Evolutionary conservation across 2,888 invertebrate species (phyloP).

Genomic region (Pristionchus entomophagus): DNA sequence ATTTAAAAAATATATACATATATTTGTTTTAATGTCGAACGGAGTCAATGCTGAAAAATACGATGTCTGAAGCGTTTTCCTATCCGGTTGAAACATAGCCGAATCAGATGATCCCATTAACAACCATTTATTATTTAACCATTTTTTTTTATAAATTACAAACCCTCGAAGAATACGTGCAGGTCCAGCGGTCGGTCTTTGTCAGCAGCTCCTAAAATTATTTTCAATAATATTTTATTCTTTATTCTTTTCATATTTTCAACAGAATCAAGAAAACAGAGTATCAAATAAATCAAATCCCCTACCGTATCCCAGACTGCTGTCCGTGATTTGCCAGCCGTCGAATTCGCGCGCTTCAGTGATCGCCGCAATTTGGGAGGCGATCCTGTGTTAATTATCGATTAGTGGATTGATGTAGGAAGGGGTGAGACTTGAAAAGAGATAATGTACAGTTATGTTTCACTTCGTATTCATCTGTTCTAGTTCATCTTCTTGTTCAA

Average conservation of each 20-base stretch:
- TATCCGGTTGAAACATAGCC: no score
- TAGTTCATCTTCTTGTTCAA: no score
- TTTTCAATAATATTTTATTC: not conserved
- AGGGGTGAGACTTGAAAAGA: no score
- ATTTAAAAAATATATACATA: not conserved
- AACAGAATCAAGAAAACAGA: not conserved
- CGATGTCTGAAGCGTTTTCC: no score
- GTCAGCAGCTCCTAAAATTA: not conserved
- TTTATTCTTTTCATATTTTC: no score
- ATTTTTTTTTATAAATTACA: not conserved
- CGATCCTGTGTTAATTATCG: slow-evolving; percentile 58
- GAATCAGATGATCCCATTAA: no score
- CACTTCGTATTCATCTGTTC: no score
- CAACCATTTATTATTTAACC: not conserved
- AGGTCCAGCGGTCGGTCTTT: slow-evolving; percentile 66
- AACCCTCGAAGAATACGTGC: slow-evolving; percentile 69
- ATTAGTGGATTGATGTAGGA: not conserved
- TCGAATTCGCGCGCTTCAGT: slow-evolving; percentile 57
- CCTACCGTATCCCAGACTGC: slow-evolving; percentile 73
- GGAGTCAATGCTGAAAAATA: no score
- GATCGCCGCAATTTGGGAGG: slow-evolving; percentile 60
- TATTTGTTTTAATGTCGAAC: no score
- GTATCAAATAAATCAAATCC: not conserved
- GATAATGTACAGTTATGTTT: no score
- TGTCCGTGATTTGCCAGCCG: slow-evolving; percentile 63